These are phyloP conservation scores for Drosophila borealis DNA, from an alignment of 2,888 invertebrate genomes.

Conservation along the genomic window DNA sequence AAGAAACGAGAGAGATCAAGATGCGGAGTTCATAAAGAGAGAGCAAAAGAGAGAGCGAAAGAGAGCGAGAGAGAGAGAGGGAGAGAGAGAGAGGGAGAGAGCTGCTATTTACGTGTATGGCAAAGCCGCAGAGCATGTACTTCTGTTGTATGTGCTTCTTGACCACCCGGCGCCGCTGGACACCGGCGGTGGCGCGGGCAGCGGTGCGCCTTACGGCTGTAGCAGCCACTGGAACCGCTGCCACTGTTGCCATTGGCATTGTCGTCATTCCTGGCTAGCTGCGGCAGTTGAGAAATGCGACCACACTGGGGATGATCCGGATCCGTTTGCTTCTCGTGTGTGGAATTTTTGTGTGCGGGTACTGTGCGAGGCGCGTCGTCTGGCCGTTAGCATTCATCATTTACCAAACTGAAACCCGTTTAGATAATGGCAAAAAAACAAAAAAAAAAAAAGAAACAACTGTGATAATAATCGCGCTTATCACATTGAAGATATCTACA, in stretches of 20 bases:
- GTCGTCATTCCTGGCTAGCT: slow-evolving; percentile 12
- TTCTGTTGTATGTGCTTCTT: slow-evolving; percentile 85
- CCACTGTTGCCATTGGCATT: slow-evolving; percentile 44
- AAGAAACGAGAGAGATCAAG: background rate
- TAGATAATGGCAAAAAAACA: slow-evolving; percentile 71
- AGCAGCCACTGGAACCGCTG: slow-evolving; percentile 27
- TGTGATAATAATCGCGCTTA: slow-evolving; percentile 78
- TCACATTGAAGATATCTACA: slow-evolving; percentile 66
- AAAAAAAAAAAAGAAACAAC: slow-evolving; percentile 25
- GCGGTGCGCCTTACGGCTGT: slow-evolving; percentile 67
- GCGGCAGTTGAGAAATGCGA: slow-evolving; percentile 27
- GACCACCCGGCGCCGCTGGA: slow-evolving; percentile 83
- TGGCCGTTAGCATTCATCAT: slow-evolving; percentile 74
- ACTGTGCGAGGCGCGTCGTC: slow-evolving; percentile 59
- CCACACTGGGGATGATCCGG: slow-evolving; percentile 25
- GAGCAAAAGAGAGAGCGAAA: background rate
- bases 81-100: background rate
- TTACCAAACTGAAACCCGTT: slow-evolving; percentile 66
- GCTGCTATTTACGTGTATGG: slow-evolving; percentile 82
- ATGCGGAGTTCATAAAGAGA: too few relatives aligned
- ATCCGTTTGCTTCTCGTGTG: slow-evolving; percentile 48
- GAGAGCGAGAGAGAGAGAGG: background rate
- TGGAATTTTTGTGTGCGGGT: slow-evolving; percentile 48
- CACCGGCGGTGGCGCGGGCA: slow-evolving; percentile 82
- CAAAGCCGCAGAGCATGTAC: slow-evolving; percentile 85